phyloP scores from a whole-genome alignment of 2,888 invertebrate genomes.

The Beris chalybata region DNA sequence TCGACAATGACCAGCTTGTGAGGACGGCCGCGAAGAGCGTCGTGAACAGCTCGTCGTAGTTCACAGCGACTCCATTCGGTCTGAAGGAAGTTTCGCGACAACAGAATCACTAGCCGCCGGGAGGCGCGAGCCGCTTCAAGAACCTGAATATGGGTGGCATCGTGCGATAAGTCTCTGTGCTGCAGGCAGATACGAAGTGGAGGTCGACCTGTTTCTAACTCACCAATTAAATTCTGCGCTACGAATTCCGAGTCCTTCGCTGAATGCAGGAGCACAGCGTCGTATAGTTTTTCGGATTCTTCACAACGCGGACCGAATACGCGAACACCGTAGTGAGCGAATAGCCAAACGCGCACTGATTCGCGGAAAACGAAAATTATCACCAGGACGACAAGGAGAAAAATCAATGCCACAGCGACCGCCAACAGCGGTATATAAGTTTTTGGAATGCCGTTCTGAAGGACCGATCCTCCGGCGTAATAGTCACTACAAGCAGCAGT shows the following conservation, averaged over 20 bases:
- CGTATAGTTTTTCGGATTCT: constrained; percentile 84
- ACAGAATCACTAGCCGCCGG: constrained; percentile 79
- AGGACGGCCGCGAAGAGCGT: constrained; percentile 80
- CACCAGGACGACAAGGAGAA: constrained; percentile 74
- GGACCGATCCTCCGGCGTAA: constrained; percentile 74
- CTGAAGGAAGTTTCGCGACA: constrained; percentile 88
- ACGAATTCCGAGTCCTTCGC: constrained; percentile 91
- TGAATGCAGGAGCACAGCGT: constrained; percentile 90
- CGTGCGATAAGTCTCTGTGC: constrained; percentile 80
- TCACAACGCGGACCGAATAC: constrained; percentile 76
- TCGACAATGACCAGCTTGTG: constrained; percentile 88
- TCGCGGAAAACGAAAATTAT: constrained; percentile 84
- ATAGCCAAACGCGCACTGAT: constrained; percentile 82
- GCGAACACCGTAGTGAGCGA: constrained; percentile 82
- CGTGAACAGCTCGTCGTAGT: constrained; percentile 85
- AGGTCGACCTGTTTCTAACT: constrained; percentile 76
- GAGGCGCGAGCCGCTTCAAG: constrained; percentile 87
- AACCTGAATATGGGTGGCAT: constrained; percentile 64
- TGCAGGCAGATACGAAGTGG: constrained; percentile 84
- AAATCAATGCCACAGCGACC: constrained; percentile 74
- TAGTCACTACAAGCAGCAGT: constrained; percentile 82
- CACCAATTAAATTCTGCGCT: constrained; percentile 79
- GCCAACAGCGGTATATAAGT: constrained; percentile 85
- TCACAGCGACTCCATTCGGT: constrained; percentile 94
- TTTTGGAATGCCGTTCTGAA: constrained; percentile 77